Evolutionary conservation across 2,888 invertebrate genomes (phyloP).

Genomic region (Tetrapedia diversipes): DNA sequence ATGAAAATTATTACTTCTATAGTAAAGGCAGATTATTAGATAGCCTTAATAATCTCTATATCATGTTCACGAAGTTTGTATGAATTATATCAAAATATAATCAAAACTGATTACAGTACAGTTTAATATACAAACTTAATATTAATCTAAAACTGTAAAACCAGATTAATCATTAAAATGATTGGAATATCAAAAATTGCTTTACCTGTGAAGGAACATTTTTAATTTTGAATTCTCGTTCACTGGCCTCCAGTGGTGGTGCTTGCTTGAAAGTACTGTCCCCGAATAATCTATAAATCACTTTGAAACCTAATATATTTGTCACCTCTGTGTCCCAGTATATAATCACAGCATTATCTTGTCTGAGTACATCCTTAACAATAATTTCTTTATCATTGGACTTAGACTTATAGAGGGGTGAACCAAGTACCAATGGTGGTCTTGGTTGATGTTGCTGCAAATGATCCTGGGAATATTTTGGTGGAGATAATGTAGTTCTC

Average conservation of each 20-base stretch:
- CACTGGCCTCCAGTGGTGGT: conserved; percentile 93
- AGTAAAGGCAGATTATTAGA: too few species aligned
- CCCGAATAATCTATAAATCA: conserved; percentile 94
- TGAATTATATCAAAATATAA: too few species aligned
- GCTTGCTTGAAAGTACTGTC: conserved; percentile 95
- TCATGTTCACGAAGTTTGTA: too few species aligned
- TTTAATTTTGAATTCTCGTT: conserved; percentile 95
- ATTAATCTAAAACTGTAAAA: too few species aligned
- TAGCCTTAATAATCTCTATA: too few species aligned
- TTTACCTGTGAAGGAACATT: conserved; percentile 93
- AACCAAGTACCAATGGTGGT: conserved; percentile 89
- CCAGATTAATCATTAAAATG: not conserved
- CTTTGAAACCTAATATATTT: conserved; percentile 94
- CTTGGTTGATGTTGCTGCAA: conserved; percentile 84
- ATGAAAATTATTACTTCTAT: too few species aligned
- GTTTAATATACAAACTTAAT: too few species aligned
- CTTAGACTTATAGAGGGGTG: conserved; percentile 86
- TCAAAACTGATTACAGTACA: too few species aligned
- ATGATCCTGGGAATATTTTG: conserved; percentile 67
- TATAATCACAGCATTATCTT: conserved; percentile 94
- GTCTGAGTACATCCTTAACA: conserved; percentile 92
- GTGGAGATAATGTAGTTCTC: conserved; percentile 75
- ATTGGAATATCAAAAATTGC: not conserved
- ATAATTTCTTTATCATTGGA: conserved; percentile 91
- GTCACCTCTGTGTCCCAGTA: conserved; percentile 96